Evolutionary conservation across 1,140 invertebrate species (phyloP).

Genomic region (Episyrphus balteatus): DNA sequence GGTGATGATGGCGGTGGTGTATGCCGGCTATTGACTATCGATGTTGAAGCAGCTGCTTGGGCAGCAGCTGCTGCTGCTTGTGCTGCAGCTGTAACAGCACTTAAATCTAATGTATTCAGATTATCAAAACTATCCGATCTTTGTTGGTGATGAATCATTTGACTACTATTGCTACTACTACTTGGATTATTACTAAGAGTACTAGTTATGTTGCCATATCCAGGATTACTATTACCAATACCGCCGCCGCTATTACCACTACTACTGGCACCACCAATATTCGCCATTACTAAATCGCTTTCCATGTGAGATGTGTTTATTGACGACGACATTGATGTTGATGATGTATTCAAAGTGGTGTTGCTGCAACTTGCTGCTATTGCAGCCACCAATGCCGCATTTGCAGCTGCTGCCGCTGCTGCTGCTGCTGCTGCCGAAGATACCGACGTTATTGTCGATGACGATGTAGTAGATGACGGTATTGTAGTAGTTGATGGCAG

Average conservation of each 20-base stretch:
- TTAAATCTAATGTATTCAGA: conserved; percentile 15
- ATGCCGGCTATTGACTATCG: background rate
- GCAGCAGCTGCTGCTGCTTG: too few relatives aligned
- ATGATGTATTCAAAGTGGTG: background rate
- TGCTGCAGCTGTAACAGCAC: too few relatives aligned
- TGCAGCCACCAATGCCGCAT: background rate
- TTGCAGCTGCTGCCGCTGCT: background rate
- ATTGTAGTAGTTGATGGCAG: background rate
- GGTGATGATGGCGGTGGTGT: background rate
- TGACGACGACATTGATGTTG: background rate
- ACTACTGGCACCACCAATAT: background rate
- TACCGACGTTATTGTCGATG: background rate
- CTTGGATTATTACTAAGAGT: background rate
- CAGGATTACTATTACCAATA: background rate
- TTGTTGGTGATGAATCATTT: conserved; percentile 1
- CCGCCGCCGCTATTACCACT: background rate
- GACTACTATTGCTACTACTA: background rate
- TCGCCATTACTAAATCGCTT: background rate
- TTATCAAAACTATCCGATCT: conserved; percentile 24
- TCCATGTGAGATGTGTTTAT: background rate
- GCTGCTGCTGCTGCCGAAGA: background rate
- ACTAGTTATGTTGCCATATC: background rate
- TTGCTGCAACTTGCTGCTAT: background rate
- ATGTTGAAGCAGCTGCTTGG: background rate
- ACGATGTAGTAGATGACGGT: background rate